Conservation (phyloP, 2,888 invertebrate species). For the Dynastes grantii region DNA sequence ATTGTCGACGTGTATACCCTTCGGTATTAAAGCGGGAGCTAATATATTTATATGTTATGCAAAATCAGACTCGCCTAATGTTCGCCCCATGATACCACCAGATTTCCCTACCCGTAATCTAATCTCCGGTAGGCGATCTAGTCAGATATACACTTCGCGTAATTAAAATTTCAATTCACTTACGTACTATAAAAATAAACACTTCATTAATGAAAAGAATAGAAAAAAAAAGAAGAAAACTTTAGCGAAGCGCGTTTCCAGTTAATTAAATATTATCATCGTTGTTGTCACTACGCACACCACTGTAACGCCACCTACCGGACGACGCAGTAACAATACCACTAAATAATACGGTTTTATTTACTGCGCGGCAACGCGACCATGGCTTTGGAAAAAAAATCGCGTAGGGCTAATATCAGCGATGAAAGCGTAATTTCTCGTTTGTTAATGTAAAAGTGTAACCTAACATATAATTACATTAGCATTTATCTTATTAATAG, state of each 20-base stretch:
- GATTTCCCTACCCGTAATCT: constrained; percentile 32
- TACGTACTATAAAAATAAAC: constrained; percentile 42
- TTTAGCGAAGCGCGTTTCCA: constrained; percentile 27
- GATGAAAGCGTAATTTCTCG: constrained; percentile 47
- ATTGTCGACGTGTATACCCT: constrained; percentile 1
- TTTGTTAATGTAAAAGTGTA: constrained; percentile 45
- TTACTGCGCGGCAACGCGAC: constrained; percentile 7
- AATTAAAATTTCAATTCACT: constrained; percentile 45
- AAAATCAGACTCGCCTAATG: constrained; percentile 42
- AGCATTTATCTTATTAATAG: constrained; percentile 47
- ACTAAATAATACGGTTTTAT: constrained; percentile 45
- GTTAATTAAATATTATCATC: constrained; percentile 46
- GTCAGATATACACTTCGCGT: constrained; percentile 36
- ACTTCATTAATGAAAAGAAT: constrained; percentile 36
- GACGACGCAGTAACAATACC: not conserved
- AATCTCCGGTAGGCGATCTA: constrained; percentile 31
- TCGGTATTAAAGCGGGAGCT: constrained; percentile 15
- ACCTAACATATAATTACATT: constrained; percentile 47
- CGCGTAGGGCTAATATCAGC: constrained; percentile 32
- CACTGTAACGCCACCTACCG: not conserved
- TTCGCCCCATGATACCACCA: constrained; percentile 16
- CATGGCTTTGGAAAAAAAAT: constrained; percentile 27
- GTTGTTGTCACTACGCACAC: not conserved
- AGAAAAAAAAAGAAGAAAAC: not conserved
- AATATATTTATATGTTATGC: constrained; percentile 41